Percentiles rank a stretch among this genome's conserved stretches.
Conservation (phyloP, 2,113 vertebrate species). For the Phoxinus phoxinus region DNA sequence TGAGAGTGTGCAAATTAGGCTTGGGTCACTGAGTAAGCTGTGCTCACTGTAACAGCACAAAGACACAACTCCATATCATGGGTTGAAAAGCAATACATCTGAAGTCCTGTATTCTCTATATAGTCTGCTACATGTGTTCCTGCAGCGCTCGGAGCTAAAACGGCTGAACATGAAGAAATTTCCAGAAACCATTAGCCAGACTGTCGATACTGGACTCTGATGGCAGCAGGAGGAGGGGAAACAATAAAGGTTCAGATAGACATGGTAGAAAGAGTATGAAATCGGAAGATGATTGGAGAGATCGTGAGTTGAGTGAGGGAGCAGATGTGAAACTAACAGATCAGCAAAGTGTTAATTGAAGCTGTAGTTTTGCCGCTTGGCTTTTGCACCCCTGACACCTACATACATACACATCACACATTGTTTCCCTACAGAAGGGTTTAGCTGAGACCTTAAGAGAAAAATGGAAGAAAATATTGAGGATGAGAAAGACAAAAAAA, state of each 20-base stretch:
- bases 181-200: background rate
- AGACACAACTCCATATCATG: background rate
- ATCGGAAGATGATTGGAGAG: background rate
- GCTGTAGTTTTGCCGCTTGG: slow-evolving; percentile 7
- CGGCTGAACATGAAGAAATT: background rate
- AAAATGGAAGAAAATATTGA: background rate
- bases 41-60: background rate
- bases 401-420: slow-evolving; percentile 20
- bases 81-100: background rate
- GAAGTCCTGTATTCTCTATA: slow-evolving; percentile 1
- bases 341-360: slow-evolving; percentile 24
- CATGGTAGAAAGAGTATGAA: background rate
- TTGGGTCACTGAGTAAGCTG: background rate
- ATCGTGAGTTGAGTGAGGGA: background rate
- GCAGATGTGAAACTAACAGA: slow-evolving; percentile 10
- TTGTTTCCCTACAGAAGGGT: background rate
- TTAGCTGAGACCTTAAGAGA: background rate
- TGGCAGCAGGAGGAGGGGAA: background rate
- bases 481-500: slow-evolving; percentile 3
- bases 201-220: background rate
- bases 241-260: slow-evolving; percentile 4
- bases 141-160: background rate
- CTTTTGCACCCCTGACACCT: background rate
- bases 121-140: background rate
- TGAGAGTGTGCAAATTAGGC: background rate